Evolutionary conservation across 2,888 invertebrate genomes (phyloP), one percentile per base, ranked within the genome.

Genomic region (Thyatira batis): DNA sequence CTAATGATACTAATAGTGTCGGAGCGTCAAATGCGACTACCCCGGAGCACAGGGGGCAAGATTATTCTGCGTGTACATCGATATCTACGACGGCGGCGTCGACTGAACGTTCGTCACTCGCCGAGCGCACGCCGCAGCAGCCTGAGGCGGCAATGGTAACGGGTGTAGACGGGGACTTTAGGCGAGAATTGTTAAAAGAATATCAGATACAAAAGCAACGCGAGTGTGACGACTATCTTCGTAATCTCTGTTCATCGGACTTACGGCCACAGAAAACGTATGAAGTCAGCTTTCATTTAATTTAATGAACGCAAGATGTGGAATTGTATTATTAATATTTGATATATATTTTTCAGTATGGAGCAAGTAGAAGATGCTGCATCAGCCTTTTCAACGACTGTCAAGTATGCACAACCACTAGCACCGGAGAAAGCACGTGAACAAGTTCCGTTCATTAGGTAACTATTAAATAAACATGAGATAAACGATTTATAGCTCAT

Each of bases 151-250:
- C 61, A 50, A 70, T 69, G 53, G 61, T 70, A 62, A 73, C 83
- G 48, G 73, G 74, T 58, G 75, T 80, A 45, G 87, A 86, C 71
- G 78, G 91, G 61, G 73, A 89, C 61, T 91, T 91, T 65, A 77
- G 93, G 58, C 94, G 96, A 49, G 96, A 97, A 75, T 85, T 97
- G 55, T 93, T 96, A 69, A 96, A 95, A 74, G 96, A 97, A 78
- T 97, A 95, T 78, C 96, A 97, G 81, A 94, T 95, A 65, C 95
- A 95, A 72, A 96, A 95, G 74, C 95, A 95, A 79, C 93, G 94
- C 50, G 92, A 91, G 75, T 91, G 91, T 67, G 91, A 92, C 69
- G 90, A 89, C 64, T 92, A 92, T 67, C 70, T 92, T 3, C 84
- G 90, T 50, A 90, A 88, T 73, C 81, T 92, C 17, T 87, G 87